These are phyloP conservation scores for Miichthys miiuy DNA, from an alignment of 2,797 vertebrate species.

Conservation along the genomic window DNA sequence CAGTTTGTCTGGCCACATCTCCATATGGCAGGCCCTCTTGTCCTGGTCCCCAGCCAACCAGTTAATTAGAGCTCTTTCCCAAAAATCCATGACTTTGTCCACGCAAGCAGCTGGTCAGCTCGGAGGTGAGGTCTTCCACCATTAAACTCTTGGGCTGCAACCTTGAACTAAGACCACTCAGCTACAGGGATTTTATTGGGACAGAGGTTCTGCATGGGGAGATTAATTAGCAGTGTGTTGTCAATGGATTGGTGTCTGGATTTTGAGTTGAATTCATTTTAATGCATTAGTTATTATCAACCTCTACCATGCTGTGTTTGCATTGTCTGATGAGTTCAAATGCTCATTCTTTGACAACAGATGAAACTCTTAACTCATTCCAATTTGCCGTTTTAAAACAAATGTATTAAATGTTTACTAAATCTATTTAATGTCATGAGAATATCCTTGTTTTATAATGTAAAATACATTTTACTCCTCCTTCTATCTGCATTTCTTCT, in stretches of 20 bases:
- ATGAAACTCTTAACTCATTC: not conserved
- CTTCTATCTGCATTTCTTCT: not conserved
- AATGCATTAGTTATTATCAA: not conserved
- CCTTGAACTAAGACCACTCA: constrained; percentile 8
- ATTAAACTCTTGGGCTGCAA: not conserved
- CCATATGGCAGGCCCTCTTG: constrained; percentile 15
- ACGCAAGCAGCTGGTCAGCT: not conserved
- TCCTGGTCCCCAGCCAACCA: not conserved
- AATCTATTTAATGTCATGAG: not conserved
- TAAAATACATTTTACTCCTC: not conserved
- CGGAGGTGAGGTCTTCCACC: not conserved
- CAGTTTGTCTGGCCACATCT: constrained; percentile 2
- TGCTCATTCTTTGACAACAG: not conserved
- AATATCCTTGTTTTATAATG: not conserved
- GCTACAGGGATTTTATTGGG: not conserved
- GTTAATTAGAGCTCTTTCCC: not conserved
- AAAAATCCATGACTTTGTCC: constrained; percentile 6
- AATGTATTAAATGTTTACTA: not conserved
- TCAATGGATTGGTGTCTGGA: too few species aligned
- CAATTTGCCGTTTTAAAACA: too few species aligned
- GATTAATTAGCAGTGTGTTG: not conserved
- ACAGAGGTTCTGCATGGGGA: not conserved
- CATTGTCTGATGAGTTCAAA: not conserved
- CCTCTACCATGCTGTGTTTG: not conserved
- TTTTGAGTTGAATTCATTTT: not conserved